Evolutionary conservation across 2,797 vertebrate genomes (phyloP).

Genomic region (Hirundo rustica): DNA sequence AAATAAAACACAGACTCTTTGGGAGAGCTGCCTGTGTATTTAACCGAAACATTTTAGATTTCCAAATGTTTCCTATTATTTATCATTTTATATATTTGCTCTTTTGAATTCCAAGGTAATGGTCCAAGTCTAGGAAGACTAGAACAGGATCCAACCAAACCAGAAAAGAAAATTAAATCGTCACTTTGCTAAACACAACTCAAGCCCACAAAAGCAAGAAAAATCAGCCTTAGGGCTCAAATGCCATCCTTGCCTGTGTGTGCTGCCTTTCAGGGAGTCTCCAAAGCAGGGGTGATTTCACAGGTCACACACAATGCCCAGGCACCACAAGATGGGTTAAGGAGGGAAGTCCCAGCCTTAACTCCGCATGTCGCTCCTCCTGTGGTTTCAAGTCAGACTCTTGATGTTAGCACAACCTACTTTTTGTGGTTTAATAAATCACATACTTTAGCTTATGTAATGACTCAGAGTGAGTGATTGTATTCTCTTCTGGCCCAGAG

Average conservation of each 20-base stretch:
- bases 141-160: conserved; percentile 38
- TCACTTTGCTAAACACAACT: conserved; percentile 34
- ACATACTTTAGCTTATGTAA: conserved; percentile 71
- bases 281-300: conserved; percentile 8
- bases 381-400: conserved; percentile 68
- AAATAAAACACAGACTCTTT: conserved; percentile 33
- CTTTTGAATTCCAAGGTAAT: conserved; percentile 55
- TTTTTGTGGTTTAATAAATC: conserved; percentile 75
- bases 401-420: conserved; percentile 52
- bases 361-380: conserved; percentile 35
- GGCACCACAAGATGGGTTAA: conserved; percentile 39
- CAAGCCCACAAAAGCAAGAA: conserved; percentile 27
- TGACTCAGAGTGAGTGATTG: conserved; percentile 77
- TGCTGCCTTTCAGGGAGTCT: conserved; percentile 26
- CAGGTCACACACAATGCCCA: background rate
- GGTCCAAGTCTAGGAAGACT: conserved; percentile 46
- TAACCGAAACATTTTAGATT: conserved; percentile 33
- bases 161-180: conserved; percentile 45
- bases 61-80: conserved; percentile 61
- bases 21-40: conserved; percentile 39
- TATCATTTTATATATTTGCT: conserved; percentile 59
- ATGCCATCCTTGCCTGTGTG: background rate
- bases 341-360: conserved; percentile 51
- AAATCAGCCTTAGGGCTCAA: background rate
- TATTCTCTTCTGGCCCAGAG: conserved; percentile 68